Evolutionary conservation across 2,888 invertebrate genomes (phyloP), one percentile per base, ranked within the genome.

Genomic region (Invenusta paracnida): DNA sequence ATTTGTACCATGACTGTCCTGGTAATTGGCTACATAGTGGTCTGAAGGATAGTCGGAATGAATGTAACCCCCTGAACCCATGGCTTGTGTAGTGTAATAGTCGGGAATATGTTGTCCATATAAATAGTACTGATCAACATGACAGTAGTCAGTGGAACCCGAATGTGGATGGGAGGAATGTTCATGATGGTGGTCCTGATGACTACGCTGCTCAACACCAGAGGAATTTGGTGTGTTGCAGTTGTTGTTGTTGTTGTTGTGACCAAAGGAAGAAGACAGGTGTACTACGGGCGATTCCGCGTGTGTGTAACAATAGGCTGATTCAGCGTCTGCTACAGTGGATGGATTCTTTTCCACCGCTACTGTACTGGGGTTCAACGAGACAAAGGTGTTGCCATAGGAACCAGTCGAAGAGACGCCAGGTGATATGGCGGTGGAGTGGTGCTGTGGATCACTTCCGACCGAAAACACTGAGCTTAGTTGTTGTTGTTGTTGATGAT

Each of bases 161-260:
- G n/a, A n/a, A n/a, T n/a, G n/a, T n/a, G n/a, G n/a, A n/a, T n/a
- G 73, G 25, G 11, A 73, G 73, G 73, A 73, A 73, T 73, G 73
- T 23, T 73, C 73, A 13, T 13, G 23, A 23, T 73, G 73, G 73
- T 5, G 17, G 5, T 73, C 25, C 5, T 23, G 73, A 23, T 23
- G 2, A n/a, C n/a, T n/a, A n/a, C n/a, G n/a, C n/a, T n/a, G n/a
- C n/a, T n/a, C n/a, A n/a, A n/a, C n/a, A n/a, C n/a, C n/a, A n/a
- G 73, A 5, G 11, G 27, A 5, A 2, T 13, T 73, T 5, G 73
- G 23, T 23, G 23, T 25, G 23, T 5, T 73, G 73, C 5, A n/a
- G 17, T 73, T 25, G 17, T 73, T 73, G 23, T 73, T 73, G 73
- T 73, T 73, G 73, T 48, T 48, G 48, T 48, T 48, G 48, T 11